Conservation (phyloP, 1,140 invertebrate species). For the Chironomus striatipennis region DNA sequence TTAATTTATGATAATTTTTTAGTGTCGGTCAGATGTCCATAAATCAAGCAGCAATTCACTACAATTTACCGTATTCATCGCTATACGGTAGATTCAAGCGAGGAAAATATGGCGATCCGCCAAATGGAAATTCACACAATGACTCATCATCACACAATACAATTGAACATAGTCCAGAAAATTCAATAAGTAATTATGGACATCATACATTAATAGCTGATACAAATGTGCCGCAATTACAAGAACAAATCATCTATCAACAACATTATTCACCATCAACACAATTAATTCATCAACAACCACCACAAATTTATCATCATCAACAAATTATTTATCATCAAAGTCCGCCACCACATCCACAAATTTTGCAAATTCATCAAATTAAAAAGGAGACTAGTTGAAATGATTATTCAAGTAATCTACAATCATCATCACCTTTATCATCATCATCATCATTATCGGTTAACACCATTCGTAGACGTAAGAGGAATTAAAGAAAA, state of each 20-base stretch:
- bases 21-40: conserved; percentile 85
- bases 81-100: conserved; percentile 80
- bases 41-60: conserved; percentile 87
- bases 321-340: not conserved
- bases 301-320: not conserved
- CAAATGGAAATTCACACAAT: conserved; percentile 31
- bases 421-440: no score
- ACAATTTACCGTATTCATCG: conserved; percentile 81
- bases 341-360: not conserved
- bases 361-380: conserved; percentile 20
- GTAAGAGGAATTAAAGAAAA: no score
- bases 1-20: conserved; percentile 30
- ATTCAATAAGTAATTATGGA: conserved; percentile 35
- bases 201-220: conserved; percentile 16
- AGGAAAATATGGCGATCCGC: conserved; percentile 46
- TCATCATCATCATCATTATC: no score
- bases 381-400: conserved; percentile 20
- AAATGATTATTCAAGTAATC: not conserved
- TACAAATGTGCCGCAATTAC: not conserved
- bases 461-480: no score
- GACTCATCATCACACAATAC: conserved; percentile 36
- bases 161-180: conserved; percentile 41
- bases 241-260: conserved; percentile 18
- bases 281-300: conserved; percentile 13
- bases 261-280: conserved; percentile 16